Conservation (phyloP, 92 coral and sea anemone genomes). For the Paramuricea clavata region DNA sequence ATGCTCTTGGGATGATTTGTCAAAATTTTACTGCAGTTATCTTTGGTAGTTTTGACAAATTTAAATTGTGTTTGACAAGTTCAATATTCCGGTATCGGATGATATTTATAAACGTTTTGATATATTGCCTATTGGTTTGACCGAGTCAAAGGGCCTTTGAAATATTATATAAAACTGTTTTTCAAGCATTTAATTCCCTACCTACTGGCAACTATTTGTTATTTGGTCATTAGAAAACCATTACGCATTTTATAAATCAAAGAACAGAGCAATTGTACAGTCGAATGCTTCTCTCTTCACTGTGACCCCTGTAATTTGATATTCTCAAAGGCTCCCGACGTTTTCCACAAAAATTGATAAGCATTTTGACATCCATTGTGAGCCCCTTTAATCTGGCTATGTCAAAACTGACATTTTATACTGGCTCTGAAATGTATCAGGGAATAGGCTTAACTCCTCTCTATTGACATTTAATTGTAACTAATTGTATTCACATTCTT, state of each 20-base stretch:
- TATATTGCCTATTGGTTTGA: neutral
- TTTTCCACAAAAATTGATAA: constrained; percentile 15
- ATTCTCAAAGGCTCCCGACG: neutral
- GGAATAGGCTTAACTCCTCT: too few species aligned
- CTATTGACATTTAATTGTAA: too few species aligned
- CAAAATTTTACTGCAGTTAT: neutral
- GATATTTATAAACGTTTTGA: neutral
- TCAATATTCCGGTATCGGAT: neutral
- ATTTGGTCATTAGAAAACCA: constrained; percentile 2
- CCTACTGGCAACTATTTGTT: neutral
- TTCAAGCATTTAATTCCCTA: neutral
- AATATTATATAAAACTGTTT: neutral
- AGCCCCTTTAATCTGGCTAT: neutral
- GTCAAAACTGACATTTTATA: neutral
- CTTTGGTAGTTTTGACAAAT: neutral
- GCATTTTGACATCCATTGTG: too few species aligned
- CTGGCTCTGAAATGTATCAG: too few species aligned
- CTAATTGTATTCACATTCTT: too few species aligned
- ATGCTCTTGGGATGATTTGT: constrained; percentile 2
- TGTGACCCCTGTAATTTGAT: constrained; percentile 10
- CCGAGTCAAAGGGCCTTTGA: constrained; percentile 18
- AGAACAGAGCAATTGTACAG: neutral
- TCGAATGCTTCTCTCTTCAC: too few species aligned
- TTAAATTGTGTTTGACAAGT: neutral
- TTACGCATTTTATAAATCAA: neutral